A percentile compares a stretch with the other conserved stretches of the same genome.
Conservation (phyloP, 2,113 vertebrate species). For the Misgurnus mizolepis region DNA sequence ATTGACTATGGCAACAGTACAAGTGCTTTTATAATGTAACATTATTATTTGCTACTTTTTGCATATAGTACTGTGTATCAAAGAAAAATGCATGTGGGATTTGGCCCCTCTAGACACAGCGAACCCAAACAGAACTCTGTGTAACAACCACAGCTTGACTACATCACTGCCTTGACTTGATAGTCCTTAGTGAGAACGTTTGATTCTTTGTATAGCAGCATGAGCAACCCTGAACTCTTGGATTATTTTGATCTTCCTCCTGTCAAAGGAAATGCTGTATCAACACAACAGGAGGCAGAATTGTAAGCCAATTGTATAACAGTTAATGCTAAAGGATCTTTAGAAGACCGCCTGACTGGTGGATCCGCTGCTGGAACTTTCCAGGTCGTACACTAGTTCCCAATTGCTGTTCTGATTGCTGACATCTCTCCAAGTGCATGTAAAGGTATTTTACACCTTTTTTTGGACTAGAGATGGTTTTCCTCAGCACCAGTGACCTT, state of each 20-base stretch:
- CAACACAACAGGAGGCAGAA: not conserved
- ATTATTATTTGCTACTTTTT: not conserved
- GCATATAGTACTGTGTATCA: not conserved
- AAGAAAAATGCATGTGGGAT: too few relatives aligned
- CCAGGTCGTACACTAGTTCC: not conserved
- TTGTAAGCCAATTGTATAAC: not conserved
- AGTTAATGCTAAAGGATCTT: not conserved
- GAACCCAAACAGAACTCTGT: not conserved
- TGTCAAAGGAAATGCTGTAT: not conserved
- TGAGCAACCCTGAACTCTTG: not conserved
- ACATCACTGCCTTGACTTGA: not conserved
- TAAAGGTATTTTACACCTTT: too few relatives aligned
- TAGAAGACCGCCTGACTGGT: not conserved
- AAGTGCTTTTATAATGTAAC: too few relatives aligned
- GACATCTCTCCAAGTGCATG: not conserved
- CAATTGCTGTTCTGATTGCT: not conserved
- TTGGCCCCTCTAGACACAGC: not conserved
- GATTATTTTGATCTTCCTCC: not conserved
- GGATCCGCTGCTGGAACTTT: not conserved
- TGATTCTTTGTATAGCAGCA: not conserved
- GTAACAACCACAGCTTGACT: too few relatives aligned
- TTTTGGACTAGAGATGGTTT: too few relatives aligned
- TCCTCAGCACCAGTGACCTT: slow-evolving; percentile 22
- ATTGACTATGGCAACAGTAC: too few relatives aligned
- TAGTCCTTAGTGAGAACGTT: not conserved